A percentile compares a stretch with the other conserved stretches of the same genome.
These are phyloP conservation scores for Apaloderma vittatum DNA, from an alignment of 2,113 vertebrate species.

Conservation along the genomic window DNA sequence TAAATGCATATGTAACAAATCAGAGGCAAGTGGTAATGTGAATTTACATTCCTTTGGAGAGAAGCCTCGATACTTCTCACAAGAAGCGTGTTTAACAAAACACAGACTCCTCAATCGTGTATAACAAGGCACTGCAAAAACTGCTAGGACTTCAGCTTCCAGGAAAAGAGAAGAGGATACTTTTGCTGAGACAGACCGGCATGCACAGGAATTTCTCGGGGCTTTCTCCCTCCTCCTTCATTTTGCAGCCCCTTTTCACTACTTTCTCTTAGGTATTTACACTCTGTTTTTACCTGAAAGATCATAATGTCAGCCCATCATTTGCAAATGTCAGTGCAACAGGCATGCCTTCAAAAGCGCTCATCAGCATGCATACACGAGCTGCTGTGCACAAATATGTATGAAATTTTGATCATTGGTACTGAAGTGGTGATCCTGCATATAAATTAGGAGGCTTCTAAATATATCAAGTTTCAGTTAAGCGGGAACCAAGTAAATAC, in stretches of 20 bases:
- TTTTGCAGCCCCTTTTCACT: neutral
- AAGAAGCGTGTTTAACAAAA: neutral
- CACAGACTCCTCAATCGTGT: neutral
- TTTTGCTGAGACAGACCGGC: neutral
- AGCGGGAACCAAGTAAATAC: slow-evolving; percentile 10
- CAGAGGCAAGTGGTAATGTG: neutral
- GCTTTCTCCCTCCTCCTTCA: neutral
- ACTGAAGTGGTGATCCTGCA: slow-evolving; percentile 57
- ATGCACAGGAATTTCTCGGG: neutral
- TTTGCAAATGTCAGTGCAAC: neutral
- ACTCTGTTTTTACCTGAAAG: neutral
- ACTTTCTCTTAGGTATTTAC: neutral
- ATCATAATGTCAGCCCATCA: neutral
- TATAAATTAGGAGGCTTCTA: slow-evolving; percentile 44
- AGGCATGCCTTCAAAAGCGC: neutral
- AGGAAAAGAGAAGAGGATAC: neutral
- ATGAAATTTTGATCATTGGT: slow-evolving; percentile 62
- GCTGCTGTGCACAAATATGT: slow-evolving; percentile 54
- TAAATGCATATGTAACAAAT: neutral
- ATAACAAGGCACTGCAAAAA: neutral
- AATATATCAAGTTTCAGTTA: slow-evolving; percentile 10
- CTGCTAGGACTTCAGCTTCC: neutral
- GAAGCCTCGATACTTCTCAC: neutral
- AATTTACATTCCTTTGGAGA: neutral
- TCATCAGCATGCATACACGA: slow-evolving; percentile 51